Conservation (phyloP, 2,797 vertebrate species). For the Fistularia commersonii region DNA sequence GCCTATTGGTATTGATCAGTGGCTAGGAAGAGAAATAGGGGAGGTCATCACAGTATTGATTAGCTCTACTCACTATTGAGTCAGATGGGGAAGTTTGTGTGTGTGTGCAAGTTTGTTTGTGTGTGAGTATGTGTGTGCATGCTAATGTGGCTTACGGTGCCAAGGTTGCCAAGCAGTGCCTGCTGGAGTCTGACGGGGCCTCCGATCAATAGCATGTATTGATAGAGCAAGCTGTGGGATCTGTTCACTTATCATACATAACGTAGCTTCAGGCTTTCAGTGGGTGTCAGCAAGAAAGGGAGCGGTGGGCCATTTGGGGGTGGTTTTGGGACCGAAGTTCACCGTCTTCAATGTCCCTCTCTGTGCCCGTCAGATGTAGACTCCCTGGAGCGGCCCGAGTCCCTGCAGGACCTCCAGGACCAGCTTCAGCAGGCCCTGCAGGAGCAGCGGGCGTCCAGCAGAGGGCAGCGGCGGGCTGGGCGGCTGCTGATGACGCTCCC, state of each 20-base stretch:
- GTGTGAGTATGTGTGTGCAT: background rate
- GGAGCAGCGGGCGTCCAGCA: slow-evolving; percentile 55
- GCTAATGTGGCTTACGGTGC: background rate
- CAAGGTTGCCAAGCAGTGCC: slow-evolving; percentile 4
- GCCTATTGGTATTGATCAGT: slow-evolving; percentile 35
- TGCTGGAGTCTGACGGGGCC: slow-evolving; percentile 40
- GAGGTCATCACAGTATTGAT: slow-evolving; percentile 21
- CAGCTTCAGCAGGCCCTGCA: slow-evolving; percentile 70
- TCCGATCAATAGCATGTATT: slow-evolving; percentile 37
- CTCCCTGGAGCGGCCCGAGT: slow-evolving; percentile 55
- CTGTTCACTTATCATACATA: too few relatives aligned
- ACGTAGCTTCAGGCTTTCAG: too few relatives aligned
- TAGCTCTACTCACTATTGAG: background rate
- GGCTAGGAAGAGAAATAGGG: slow-evolving; percentile 18
- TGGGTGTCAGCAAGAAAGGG: too few relatives aligned
- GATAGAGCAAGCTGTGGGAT: too few relatives aligned
- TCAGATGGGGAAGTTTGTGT: too few relatives aligned
- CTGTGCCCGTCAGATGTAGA: slow-evolving; percentile 49
- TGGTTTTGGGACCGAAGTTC: background rate
- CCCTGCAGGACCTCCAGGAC: slow-evolving; percentile 68
- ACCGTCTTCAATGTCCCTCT: background rate
- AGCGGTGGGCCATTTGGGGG: too few relatives aligned
- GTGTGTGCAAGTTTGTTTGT: background rate
- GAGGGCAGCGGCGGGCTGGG: slow-evolving; percentile 55
- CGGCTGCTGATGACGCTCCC: slow-evolving; percentile 74